A percentile compares a stretch with the other conserved stretches of the same genome.
Conservation (phyloP, 2,113 vertebrate species). For the Noctilio leporinus region DNA sequence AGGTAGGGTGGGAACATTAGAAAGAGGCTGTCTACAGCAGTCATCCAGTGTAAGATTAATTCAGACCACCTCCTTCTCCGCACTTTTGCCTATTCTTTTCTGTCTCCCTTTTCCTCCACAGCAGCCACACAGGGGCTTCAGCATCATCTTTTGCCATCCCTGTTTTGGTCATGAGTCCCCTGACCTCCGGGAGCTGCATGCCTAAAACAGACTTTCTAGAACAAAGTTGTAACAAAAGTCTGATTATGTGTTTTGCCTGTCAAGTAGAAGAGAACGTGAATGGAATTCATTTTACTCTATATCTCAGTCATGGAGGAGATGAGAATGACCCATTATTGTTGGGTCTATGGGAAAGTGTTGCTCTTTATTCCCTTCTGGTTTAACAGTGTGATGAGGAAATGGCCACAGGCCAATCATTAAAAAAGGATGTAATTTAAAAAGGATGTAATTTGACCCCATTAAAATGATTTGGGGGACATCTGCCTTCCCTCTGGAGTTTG, state of each 20-base stretch:
- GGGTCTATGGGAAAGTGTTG: neutral
- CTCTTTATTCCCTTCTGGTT: neutral
- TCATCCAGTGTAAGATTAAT: neutral
- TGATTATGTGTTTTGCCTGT: neutral
- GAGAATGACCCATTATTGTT: neutral
- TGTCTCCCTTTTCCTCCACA: neutral
- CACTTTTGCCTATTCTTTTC: neutral
- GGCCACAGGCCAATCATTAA: neutral
- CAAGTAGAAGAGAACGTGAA: neutral
- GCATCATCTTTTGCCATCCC: neutral
- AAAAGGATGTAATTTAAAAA: too few species aligned
- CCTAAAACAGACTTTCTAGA: neutral
- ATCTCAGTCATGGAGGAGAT: neutral
- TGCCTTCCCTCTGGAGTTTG: neutral
- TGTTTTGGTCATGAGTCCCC: rapidly evolving
- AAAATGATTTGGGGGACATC: neutral
- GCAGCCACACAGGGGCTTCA: neutral
- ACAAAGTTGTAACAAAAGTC: neutral
- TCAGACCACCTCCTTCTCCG: neutral
- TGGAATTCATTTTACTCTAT: neutral
- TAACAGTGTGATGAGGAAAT: neutral
- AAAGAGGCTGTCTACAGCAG: neutral
- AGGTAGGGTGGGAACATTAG: neutral
- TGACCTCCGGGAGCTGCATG: neutral
- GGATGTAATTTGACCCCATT: neutral